Conservation (phyloP, 2,888 invertebrate genomes). For the Trachelus tabidus region DNA sequence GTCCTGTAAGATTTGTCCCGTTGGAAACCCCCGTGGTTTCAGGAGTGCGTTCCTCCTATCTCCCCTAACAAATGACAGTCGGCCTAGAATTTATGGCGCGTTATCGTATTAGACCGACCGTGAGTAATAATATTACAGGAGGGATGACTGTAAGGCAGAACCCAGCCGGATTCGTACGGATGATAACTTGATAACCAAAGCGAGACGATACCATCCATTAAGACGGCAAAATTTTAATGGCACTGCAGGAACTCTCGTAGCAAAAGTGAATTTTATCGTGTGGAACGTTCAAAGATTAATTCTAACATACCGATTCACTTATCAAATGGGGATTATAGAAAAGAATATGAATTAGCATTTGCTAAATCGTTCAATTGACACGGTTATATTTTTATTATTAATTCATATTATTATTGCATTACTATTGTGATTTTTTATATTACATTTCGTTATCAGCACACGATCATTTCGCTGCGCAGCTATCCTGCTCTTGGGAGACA, state of each 20-base stretch:
- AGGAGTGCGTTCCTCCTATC: background rate
- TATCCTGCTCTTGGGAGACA: no score
- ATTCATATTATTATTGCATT: background rate
- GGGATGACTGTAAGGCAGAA: background rate
- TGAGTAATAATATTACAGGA: background rate
- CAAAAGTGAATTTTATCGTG: background rate
- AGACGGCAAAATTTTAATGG: conserved; percentile 40
- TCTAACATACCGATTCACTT: background rate
- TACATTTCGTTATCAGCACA: no score
- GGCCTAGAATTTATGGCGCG: conserved; percentile 5
- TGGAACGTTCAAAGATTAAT: background rate
- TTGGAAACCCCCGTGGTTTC: conserved; percentile 5
- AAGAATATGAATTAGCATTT: background rate
- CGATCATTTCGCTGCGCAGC: no score
- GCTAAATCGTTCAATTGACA: background rate
- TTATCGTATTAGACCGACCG: background rate
- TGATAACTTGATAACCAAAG: background rate
- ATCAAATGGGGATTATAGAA: background rate
- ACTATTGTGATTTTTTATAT: no score
- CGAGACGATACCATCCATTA: background rate
- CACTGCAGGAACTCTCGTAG: conserved; percentile 8
- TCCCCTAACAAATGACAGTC: conserved; percentile 6
- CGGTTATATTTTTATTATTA: background rate
- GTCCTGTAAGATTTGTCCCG: conserved; percentile 4
- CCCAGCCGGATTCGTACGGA: background rate